Evolutionary conservation across 2,113 vertebrate species (phyloP).

Genomic region (Cebus imitator): DNA sequence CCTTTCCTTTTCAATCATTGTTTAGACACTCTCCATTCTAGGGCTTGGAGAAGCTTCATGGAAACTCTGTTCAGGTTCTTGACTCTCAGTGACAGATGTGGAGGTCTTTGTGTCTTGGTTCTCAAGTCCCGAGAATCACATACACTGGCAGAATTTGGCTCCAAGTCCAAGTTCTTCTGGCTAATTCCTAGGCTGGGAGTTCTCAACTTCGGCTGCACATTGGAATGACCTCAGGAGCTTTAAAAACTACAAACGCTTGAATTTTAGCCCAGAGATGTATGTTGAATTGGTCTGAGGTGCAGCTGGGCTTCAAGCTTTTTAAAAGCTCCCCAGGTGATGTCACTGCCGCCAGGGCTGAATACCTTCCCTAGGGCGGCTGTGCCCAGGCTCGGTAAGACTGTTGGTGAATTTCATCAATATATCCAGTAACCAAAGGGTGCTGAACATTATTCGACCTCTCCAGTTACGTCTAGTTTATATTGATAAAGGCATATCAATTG

Average conservation of each 20-base stretch:
- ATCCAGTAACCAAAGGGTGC: neutral
- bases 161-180: neutral
- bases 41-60: accelerated
- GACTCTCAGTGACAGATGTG: neutral
- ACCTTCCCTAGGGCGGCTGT: neutral
- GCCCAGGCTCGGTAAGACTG: neutral
- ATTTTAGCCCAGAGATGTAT: neutral
- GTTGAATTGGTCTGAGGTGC: neutral
- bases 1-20: neutral
- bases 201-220: neutral
- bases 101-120: neutral
- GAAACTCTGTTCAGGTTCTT: neutral
- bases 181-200: neutral
- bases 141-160: neutral
- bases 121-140: neutral
- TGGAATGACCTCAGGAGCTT: neutral
- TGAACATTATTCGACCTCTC: neutral
- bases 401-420: neutral
- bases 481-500: neutral
- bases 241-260: neutral
- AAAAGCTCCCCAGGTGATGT: neutral
- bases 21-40: neutral
- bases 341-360: neutral
- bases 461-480: neutral
- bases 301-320: neutral